These are phyloP conservation scores for Synergus gifuensis DNA, from an alignment of 2,888 invertebrate species.

Conservation along the genomic window DNA sequence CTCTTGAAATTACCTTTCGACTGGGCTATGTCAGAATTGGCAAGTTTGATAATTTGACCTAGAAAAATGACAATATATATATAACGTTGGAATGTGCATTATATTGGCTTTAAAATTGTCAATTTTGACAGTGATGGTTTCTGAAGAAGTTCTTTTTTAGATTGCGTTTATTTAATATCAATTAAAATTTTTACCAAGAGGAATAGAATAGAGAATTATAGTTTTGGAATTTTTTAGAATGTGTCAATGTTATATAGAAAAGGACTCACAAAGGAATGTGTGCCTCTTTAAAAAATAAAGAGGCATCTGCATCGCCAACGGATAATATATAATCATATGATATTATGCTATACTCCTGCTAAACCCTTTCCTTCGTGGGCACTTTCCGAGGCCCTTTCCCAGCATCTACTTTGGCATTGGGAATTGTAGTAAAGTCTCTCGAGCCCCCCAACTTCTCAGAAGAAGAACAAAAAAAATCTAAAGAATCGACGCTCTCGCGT, in stretches of 20 bases:
- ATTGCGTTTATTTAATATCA: too few relatives aligned
- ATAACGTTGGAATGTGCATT: too few relatives aligned
- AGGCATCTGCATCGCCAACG: background rate
- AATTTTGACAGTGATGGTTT: too few relatives aligned
- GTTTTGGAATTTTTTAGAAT: background rate
- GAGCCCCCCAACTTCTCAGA: slow-evolving; percentile 7
- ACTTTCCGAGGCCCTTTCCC: slow-evolving; percentile 28
- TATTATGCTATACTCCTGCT: slow-evolving; percentile 4
- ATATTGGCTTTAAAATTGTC: too few relatives aligned
- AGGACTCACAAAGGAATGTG: background rate
- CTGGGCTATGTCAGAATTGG: too few relatives aligned
- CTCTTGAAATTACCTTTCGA: too few relatives aligned
- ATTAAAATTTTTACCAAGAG: too few relatives aligned
- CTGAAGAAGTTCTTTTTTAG: too few relatives aligned
- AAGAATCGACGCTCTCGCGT: slow-evolving; percentile 19
- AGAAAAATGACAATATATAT: too few relatives aligned
- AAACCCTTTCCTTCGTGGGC: background rate
- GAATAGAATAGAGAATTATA: background rate
- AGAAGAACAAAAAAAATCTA: slow-evolving; percentile 16
- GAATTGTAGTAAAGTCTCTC: background rate
- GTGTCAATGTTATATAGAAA: too few relatives aligned
- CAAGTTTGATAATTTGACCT: too few relatives aligned
- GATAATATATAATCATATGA: slow-evolving; percentile 11
- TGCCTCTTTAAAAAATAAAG: background rate
- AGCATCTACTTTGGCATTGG: slow-evolving; percentile 15